Evolutionary conservation across 1,140 invertebrate genomes (phyloP).

Genomic region (Pemphigus obesinymphae): DNA sequence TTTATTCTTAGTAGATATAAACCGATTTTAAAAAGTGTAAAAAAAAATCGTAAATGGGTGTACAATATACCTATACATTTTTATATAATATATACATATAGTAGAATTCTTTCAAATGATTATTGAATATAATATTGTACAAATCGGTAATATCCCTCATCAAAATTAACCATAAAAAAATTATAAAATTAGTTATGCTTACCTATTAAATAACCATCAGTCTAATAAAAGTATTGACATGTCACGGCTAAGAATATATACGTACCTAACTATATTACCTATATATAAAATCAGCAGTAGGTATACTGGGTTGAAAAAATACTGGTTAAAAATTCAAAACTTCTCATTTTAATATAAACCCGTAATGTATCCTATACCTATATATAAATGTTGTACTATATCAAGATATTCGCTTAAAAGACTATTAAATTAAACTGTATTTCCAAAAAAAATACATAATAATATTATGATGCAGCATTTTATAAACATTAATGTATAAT

Average conservation of each 20-base stretch:
- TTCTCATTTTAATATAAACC: not conserved
- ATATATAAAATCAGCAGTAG: not conserved
- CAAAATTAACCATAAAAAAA: not conserved
- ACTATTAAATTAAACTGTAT: too few species aligned
- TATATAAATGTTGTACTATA: too few species aligned
- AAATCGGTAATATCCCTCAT: not conserved
- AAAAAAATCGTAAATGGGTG: not conserved
- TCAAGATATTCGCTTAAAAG: too few species aligned
- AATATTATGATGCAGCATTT: too few species aligned
- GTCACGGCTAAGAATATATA: not conserved
- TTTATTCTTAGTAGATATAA: not conserved
- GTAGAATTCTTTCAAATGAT: not conserved
- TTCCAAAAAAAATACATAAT: too few species aligned
- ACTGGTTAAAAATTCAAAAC: not conserved
- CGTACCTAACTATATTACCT: too few species aligned
- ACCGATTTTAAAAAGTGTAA: conserved; percentile 8
- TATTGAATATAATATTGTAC: not conserved
- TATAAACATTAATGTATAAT: too few species aligned
- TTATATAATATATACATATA: not conserved
- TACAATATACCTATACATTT: not conserved
- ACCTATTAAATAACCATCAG: not conserved
- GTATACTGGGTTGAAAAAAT: too few species aligned
- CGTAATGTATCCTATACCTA: too few species aligned
- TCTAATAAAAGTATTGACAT: not conserved
- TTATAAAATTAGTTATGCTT: not conserved